phyloP scores from a whole-genome alignment of 2,113 vertebrate genomes.

The Malurus elegans region DNA sequence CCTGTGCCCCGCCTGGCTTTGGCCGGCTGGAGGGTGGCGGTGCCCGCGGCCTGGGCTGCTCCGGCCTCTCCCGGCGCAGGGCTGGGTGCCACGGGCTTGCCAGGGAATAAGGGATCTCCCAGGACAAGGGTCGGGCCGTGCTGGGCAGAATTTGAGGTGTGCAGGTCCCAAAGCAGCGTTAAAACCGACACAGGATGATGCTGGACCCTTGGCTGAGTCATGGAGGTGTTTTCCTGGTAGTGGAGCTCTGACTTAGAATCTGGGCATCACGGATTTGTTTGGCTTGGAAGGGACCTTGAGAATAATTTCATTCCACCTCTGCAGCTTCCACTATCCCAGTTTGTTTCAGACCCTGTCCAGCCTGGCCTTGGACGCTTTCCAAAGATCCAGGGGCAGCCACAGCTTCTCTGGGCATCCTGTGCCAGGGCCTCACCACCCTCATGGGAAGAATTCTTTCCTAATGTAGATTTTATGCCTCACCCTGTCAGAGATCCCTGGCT shows the following conservation, averaged over 20 bases:
- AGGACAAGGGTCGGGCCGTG: accelerated
- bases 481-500: too few species aligned
- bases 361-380: background rate
- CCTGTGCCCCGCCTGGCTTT: background rate
- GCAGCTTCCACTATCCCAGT: background rate
- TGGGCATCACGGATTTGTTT: background rate
- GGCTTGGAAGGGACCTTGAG: background rate
- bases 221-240: too few species aligned
- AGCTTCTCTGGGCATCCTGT: background rate
- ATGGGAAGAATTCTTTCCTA: background rate
- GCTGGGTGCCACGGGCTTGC: background rate
- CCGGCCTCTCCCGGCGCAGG: background rate
- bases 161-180: accelerated
- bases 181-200: accelerated
- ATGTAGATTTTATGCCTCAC: background rate
- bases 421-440: background rate
- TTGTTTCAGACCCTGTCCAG: background rate
- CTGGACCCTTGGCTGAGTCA: background rate
- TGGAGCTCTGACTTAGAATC: background rate
- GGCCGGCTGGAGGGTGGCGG: background rate
- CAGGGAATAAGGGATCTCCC: too few species aligned
- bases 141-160: accelerated
- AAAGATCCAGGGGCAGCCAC: background rate
- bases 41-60: background rate
- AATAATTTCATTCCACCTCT: background rate